Base-by-base conservation (phyloP, 2,888 invertebrate species). In the Gymnocheta viridis region DNA sequence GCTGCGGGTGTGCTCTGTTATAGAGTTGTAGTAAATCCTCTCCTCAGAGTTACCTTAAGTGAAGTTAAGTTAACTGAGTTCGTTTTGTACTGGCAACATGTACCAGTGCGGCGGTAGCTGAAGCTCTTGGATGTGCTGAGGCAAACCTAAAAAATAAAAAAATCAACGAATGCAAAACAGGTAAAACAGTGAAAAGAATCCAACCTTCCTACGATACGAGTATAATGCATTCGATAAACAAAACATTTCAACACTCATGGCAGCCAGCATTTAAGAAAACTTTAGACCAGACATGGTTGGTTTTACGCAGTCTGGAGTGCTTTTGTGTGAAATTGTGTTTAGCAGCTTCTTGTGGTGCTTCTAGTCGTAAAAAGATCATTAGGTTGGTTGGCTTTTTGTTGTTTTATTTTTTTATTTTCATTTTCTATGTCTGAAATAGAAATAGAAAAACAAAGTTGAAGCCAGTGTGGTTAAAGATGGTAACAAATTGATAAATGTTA, bases 401-500 rank as follows among this genome's bases (percentile, higher is more conserved):
- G 27, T 29, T 49, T 4, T 29, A 4, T 24, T 41, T 27, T 44
- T 35, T 22, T 72, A 24, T 67, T 19, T 66, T 32, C 22, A n/a
- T 22, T 14, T 19, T 9, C 4, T 4, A 19, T 24, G 51, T 14
- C 66, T 49, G 17, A 6, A 60, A 58, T 35, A 77, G 22, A 14
- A 67, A 54, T 22, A 49, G 4, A 51, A 22, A 58, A 58, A 27
- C 49, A 54, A 41, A 44, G 64, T 64, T 32, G 44, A 62, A 70
- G 64, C 70, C 70, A 72, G 56, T 70, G 74, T 66, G 79, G 74
- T 79, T 82, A 60, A 76, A 87, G 86, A 89, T 88, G 85, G 86
- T 87, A 85, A 86, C 83, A 82, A 87, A 86, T 86, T 87, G 89
- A 89, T 89, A 87, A 88, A 87, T 83, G 85, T 82, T 79, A 85